Evolutionary conservation across 2,888 invertebrate species (phyloP).

Genomic region (Dorcus parallelipipedus): DNA sequence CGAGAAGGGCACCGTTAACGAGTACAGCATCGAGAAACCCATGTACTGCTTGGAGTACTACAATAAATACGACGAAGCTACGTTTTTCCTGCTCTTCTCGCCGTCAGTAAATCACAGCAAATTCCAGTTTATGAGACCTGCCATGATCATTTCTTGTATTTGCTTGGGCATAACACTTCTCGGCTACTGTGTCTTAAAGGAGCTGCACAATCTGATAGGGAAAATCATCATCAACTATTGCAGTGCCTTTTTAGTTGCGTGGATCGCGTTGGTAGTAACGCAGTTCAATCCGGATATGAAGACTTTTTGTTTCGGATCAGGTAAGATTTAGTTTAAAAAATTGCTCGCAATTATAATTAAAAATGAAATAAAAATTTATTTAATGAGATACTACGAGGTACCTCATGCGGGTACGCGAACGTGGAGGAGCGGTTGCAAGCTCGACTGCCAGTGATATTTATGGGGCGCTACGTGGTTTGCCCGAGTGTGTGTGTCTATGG

Average conservation of each 20-base stretch:
- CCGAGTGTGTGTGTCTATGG: too few species aligned
- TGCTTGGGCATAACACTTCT: slow-evolving; percentile 9
- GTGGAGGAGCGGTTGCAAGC: too few species aligned
- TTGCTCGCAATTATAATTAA: neutral
- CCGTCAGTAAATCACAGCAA: neutral
- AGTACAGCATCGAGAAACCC: neutral
- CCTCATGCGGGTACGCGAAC: too few species aligned
- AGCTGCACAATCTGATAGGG: slow-evolving; percentile 15
- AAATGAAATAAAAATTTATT: too few species aligned
- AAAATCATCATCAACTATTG: slow-evolving; percentile 15
- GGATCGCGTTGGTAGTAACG: neutral
- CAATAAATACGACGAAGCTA: neutral
- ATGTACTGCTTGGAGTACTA: slow-evolving; percentile 2
- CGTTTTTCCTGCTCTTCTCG: neutral
- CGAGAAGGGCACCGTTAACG: neutral
- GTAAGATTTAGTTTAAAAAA: neutral
- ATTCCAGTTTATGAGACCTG: slow-evolving; percentile 1
- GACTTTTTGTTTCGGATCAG: neutral
- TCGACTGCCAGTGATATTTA: too few species aligned
- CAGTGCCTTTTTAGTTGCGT: slow-evolving; percentile 7
- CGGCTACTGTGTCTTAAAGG: slow-evolving; percentile 4
- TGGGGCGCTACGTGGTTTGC: too few species aligned
- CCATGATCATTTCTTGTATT: slow-evolving; percentile 8
- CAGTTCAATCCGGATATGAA: neutral
- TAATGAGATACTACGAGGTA: too few species aligned